Conservation (phyloP, 2,113 vertebrate genomes). For the Sebastes schlegelii region DNA sequence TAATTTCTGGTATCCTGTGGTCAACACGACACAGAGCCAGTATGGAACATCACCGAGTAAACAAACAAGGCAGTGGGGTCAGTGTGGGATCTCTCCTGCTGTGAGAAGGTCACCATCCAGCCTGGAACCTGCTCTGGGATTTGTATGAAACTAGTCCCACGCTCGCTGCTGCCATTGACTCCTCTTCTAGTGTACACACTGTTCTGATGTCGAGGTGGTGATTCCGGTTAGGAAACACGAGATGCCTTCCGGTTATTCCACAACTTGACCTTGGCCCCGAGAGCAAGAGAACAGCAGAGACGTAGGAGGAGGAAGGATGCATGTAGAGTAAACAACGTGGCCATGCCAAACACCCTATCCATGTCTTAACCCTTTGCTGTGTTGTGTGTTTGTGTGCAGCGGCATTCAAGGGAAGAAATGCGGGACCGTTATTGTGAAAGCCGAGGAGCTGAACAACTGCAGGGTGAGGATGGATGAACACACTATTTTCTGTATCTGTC, state of each 20-base stretch:
- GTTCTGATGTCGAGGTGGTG: background rate
- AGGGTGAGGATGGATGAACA: slow-evolving; percentile 85
- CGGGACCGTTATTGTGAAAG: slow-evolving; percentile 94
- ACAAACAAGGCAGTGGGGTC: background rate
- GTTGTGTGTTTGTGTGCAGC: slow-evolving; percentile 77
- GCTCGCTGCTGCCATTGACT: background rate
- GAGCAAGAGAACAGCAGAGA: background rate
- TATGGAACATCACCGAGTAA: background rate
- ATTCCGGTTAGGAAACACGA: background rate
- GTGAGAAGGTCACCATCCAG: background rate
- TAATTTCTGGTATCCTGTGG: background rate
- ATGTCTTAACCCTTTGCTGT: slow-evolving; percentile 18
- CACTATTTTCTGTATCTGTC: background rate
- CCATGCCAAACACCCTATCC: background rate
- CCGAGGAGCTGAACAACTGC: slow-evolving; percentile 96
- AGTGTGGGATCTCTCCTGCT: background rate
- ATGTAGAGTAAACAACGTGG: background rate
- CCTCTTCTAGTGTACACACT: background rate
- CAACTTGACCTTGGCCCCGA: background rate
- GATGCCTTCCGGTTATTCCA: background rate
- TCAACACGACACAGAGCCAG: background rate
- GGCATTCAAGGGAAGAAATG: slow-evolving; percentile 97
- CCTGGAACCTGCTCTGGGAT: background rate
- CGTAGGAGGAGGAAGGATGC: background rate
- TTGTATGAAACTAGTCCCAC: background rate